Conservation (phyloP, 2,888 invertebrate species). For the Pediacus dermestoides region DNA sequence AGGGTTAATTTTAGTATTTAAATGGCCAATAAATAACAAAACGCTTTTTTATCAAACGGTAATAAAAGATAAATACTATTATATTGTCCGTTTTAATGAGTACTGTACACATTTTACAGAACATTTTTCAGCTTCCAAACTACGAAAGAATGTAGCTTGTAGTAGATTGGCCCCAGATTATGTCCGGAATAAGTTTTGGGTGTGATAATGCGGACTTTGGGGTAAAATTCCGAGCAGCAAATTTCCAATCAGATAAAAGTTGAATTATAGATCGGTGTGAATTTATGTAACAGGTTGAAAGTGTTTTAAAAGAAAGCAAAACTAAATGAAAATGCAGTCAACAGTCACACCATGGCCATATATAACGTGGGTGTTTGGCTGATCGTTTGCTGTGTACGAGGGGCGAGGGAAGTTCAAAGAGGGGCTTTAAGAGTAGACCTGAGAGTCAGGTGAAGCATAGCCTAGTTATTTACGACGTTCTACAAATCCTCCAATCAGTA, state of each 20-base stretch:
- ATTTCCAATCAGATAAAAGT: constrained; percentile 12
- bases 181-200: too few relatives aligned
- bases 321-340: constrained; percentile 12
- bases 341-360: not conserved
- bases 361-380: constrained; percentile 6
- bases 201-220: too few relatives aligned
- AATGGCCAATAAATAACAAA: too few relatives aligned
- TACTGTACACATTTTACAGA: too few relatives aligned
- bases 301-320: constrained; percentile 11
- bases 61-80: too few relatives aligned
- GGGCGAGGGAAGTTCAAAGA: not conserved
- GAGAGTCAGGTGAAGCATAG: constrained; percentile 19
- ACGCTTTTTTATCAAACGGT: too few relatives aligned
- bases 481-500: constrained; percentile 34
- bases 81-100: too few relatives aligned
- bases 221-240: constrained; percentile 8
- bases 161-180: too few relatives aligned
- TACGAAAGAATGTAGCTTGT: too few relatives aligned
- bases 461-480: constrained; percentile 32
- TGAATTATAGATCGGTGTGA: constrained; percentile 10
- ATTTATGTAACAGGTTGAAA: constrained; percentile 12
- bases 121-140: too few relatives aligned
- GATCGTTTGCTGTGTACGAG: constrained; percentile 1
- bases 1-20: too few relatives aligned
- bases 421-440: constrained; percentile 6